Evolutionary conservation across 2,797 vertebrate species (phyloP).

Genomic region (Pseudotriccus pelzelni): DNA sequence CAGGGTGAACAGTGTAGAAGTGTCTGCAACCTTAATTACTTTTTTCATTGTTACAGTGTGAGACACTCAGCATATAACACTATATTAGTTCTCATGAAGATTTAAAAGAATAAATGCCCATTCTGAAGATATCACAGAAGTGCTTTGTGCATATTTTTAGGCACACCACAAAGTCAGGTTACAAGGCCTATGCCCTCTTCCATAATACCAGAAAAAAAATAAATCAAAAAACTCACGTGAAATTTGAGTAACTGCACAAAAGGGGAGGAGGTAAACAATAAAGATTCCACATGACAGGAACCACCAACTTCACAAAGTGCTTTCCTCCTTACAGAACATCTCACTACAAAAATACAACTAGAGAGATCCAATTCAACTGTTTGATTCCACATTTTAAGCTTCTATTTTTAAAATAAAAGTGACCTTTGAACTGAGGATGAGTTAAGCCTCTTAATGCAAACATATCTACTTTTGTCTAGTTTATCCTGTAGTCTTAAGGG

Average conservation of each 20-base stretch:
- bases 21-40: not conserved
- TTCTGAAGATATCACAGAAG: not conserved
- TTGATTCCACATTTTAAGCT: slow-evolving; percentile 29
- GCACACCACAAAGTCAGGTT: not conserved
- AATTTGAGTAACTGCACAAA: not conserved
- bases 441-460: slow-evolving; percentile 59
- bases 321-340: not conserved
- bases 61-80: not conserved
- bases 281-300: not conserved
- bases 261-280: not conserved
- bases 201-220: not conserved
- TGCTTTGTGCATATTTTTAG: not conserved
- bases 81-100: not conserved
- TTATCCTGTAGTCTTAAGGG: slow-evolving; percentile 61
- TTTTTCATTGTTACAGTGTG: not conserved
- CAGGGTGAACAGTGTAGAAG: not conserved
- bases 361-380: not conserved
- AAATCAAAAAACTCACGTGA: not conserved
- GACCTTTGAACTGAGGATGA: slow-evolving; percentile 51
- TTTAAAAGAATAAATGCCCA: not conserved
- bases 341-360: not conserved
- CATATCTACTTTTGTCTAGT: slow-evolving; percentile 53
- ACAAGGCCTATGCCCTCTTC: not conserved
- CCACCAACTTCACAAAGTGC: not conserved
- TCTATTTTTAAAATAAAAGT: slow-evolving; percentile 62